These are phyloP conservation scores for Trogon surrucura DNA, from an alignment of 2,113 vertebrate genomes.

Conservation along the genomic window DNA sequence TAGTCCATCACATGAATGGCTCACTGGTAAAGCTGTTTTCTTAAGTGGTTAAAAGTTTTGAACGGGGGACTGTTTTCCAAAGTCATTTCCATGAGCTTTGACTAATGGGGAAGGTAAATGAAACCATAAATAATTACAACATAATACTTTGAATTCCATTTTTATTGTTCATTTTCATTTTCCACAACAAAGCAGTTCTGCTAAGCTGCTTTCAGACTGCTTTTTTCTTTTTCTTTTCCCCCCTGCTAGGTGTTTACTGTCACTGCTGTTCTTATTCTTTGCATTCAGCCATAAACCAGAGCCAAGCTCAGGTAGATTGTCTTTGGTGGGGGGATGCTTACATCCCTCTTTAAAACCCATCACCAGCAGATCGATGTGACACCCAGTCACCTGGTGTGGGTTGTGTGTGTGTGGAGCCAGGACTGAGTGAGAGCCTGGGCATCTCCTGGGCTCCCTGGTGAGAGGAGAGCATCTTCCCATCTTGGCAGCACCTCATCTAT, in stretches of 20 bases:
- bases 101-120: background rate
- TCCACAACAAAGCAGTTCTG: background rate
- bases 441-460: background rate
- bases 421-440: background rate
- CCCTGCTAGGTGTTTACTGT: background rate
- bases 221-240: background rate
- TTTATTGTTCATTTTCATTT: slow-evolving; percentile 23
- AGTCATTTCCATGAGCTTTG: background rate
- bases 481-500: background rate
- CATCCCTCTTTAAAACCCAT: accelerated
- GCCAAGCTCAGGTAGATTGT: background rate
- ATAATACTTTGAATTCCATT: background rate
- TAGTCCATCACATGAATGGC: background rate
- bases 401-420: accelerated
- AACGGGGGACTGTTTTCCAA: background rate
- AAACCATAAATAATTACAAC: background rate
- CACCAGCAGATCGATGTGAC: accelerated
- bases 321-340: background rate
- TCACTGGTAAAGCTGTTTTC: background rate
- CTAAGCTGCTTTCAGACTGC: background rate
- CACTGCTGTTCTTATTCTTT: background rate
- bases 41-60: background rate
- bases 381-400: background rate
- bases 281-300: background rate
- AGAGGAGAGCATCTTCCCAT: background rate